These are phyloP conservation scores for Lates calcarifer DNA, from an alignment of 2,113 vertebrate species.

Conservation along the genomic window DNA sequence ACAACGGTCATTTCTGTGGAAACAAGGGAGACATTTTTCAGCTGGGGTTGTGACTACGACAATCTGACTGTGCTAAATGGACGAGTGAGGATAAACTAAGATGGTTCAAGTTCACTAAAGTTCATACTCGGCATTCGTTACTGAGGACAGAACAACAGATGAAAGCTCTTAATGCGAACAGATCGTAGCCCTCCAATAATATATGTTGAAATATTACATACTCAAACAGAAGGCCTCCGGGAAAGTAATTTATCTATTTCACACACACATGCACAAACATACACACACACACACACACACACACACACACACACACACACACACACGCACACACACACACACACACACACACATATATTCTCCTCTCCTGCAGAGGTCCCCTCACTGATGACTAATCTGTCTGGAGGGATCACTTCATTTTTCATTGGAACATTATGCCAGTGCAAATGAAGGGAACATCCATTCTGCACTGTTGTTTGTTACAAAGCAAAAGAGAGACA, in stretches of 20 bases:
- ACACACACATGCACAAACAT: constrained; percentile 10
- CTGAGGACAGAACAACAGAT: constrained; percentile 49
- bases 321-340: constrained; percentile 23
- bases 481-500: constrained; percentile 36
- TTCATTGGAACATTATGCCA: constrained; percentile 78
- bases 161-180: constrained; percentile 56
- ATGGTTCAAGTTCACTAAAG: constrained; percentile 52
- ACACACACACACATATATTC: constrained; percentile 30
- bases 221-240: constrained; percentile 54
- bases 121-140: constrained; percentile 48
- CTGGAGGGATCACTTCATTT: constrained; percentile 80
- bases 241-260: constrained; percentile 61
- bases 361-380: constrained; percentile 60
- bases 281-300: constrained; percentile 34
- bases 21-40: constrained; percentile 19
- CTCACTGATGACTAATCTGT: constrained; percentile 76
- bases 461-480: constrained; percentile 72
- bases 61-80: constrained; percentile 28
- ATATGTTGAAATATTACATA: constrained; percentile 69
- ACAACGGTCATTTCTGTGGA: constrained; percentile 14
- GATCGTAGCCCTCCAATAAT: constrained; percentile 49
- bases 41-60: neutral
- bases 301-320: constrained; percentile 14
- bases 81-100: constrained; percentile 35
- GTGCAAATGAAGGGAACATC: constrained; percentile 78